Evolutionary conservation across 1,140 invertebrate species (phyloP), one percentile per base, ranked within the genome.

Genomic region (Microplitis mediator): DNA sequence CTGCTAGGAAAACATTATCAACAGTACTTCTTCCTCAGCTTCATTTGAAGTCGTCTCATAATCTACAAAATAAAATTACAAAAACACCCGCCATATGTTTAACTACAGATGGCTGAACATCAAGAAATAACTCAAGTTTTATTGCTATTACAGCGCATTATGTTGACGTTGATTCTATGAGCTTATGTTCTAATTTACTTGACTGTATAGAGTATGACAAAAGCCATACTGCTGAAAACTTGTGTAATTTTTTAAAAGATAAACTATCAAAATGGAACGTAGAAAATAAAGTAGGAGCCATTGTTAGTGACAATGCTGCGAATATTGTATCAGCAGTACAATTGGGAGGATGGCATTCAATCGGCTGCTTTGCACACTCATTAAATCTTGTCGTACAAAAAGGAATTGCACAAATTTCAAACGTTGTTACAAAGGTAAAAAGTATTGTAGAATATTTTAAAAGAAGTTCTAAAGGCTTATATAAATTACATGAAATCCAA

Each of bases 391-490:
- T 62, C 1, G 5, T 62, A 0, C 60, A 31, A 62, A 23, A 0
- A 23, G 23, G 1, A 0, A 62, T 36, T 31, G 23, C 0, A 62
- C 9, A 68, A 72, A 69, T 72, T 36, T 31, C 34, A 11, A 3
- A 68, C 13, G 35, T 70, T 9, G 16, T 51, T 9, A 34, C 51
- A 68, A 63, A 75, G 72, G 70, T 68, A 31, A 75, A 67, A 63
- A 54, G 4, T 13, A 72, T 75, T 9, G 70, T 75, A 16, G 69
- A 72, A 32, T 67, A 63, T 34, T 68, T 75, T 52, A 75, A 75
- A 23, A 61, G 50, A 39, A 72, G 70, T 62, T 45, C 70, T 58
- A 34, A 68, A 51, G 34, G 52, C 3, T 11, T 39, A 32, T 11
- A 45, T 35, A 75, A 75, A 62, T 16, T 72, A 0, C 16, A 66